Evolutionary conservation across 1,140 invertebrate genomes (phyloP).

Genomic region (Cherax quadricarinatus): DNA sequence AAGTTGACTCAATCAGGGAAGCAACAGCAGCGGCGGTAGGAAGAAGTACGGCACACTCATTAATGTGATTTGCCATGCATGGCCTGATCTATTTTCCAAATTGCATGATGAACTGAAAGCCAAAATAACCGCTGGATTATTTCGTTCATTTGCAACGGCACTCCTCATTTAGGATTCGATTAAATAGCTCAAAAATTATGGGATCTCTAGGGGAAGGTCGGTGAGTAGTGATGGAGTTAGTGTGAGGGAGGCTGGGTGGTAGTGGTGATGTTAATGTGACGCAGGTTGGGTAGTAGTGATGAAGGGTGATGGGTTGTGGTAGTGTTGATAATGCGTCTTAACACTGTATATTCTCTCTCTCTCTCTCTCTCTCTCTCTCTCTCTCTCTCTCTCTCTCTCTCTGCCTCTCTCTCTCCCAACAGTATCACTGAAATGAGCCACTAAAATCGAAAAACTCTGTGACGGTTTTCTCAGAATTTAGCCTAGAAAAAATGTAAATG

Average conservation of each 20-base stretch:
- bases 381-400: too few species aligned
- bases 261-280: neutral
- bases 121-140: constrained; percentile 51
- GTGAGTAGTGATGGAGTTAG: neutral
- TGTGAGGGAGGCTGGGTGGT: neutral
- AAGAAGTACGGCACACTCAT: neutral
- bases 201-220: constrained; percentile 17
- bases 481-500: too few species aligned
- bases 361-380: too few species aligned
- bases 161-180: constrained; percentile 43
- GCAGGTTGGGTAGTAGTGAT: too few species aligned
- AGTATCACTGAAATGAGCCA: too few species aligned
- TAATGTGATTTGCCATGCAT: constrained; percentile 49
- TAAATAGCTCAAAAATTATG: constrained; percentile 28
- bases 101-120: constrained; percentile 55
- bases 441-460: too few species aligned
- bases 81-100: constrained; percentile 58
- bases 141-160: constrained; percentile 13
- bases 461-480: too few species aligned
- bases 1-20: constrained; percentile 25
- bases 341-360: too few species aligned
- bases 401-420: too few species aligned
- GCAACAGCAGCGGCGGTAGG: neutral
- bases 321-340: neutral
- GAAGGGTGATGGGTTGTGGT: neutral